Conservation (phyloP, 2,113 vertebrate species). For the Lamprotornis superbus region DNA sequence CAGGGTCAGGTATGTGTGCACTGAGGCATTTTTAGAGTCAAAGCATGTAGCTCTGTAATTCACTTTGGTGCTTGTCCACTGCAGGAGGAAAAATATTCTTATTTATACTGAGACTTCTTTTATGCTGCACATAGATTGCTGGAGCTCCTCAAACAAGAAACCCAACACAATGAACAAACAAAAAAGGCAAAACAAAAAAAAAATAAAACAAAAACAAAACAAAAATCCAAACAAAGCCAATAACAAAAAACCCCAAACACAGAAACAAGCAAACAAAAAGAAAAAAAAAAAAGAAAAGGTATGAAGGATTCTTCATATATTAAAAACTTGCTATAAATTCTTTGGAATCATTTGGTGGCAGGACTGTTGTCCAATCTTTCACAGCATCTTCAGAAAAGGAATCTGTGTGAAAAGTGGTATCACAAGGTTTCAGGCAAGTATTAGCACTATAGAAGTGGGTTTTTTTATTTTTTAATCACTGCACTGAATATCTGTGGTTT, state of each 20-base stretch:
- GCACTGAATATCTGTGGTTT: not conserved
- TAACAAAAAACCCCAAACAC: not conserved
- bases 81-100: not conserved
- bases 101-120: not conserved
- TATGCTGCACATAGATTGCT: not conserved
- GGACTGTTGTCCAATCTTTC: not conserved
- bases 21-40: not conserved
- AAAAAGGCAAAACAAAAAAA: not conserved
- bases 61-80: not conserved
- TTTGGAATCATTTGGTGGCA: not conserved
- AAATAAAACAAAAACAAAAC: not conserved
- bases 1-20: not conserved
- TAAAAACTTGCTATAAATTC: not conserved
- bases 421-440: not conserved
- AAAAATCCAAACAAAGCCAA: not conserved
- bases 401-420: not conserved
- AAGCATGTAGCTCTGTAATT: not conserved
- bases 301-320: not conserved
- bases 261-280: not conserved
- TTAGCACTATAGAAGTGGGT: not conserved
- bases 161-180: not conserved
- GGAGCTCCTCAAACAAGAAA: not conserved
- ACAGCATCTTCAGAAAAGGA: not conserved
- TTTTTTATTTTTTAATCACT: not conserved
- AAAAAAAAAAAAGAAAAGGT: not conserved